Base-by-base conservation (phyloP, 2,113 vertebrate species). In the Stegastes partitus region DNA sequence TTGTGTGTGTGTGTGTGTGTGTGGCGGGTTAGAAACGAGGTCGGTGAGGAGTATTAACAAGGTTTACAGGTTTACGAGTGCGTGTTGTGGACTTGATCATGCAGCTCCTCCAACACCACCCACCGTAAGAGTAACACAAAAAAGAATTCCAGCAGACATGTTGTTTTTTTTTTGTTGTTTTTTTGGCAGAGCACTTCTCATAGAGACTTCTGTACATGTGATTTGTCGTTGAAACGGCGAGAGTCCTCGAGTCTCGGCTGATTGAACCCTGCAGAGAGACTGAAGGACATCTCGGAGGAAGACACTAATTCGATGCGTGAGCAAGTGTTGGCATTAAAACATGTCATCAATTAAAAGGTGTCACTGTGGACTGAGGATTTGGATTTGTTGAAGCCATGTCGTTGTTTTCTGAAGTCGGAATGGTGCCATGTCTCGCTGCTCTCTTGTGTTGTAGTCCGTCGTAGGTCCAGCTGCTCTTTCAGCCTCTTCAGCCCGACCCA, bases 241-340 rank as follows among this genome's bases (percentile, higher is more conserved):
- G 66, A 47, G 66, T 77, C 25, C 22, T 39, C 1, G 10, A 18
- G 25, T 59, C 28, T 12, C 1, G 18, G 15, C 71, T 67, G 22
- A 26, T 25, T 31, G 58, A 85, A 57, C 42, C 62, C 64, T 72
- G 56, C 4, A 8, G 11, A 31, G 21, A 67, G 10, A 68, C 23
- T 25, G 62, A 47, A 3, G 8, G 54, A 34, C 26, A 45, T 51
- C 47, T 69, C 23, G 45, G 51, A 42, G 31, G 34, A 77, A 80
- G 68, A 89, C 54, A 61, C 58, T 39, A 45, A 56, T 75, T 54
- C 21, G 28, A 76, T 39, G 56, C 16, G 51, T 69, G 51, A 76
- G 58, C 68, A 49, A 70, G 73, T 81, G 87, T 91, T 87, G 86
- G 87, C 79, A 86, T 87, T 66, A 66, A 79, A 77, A 81, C 15